A percentile compares a stretch with the other conserved stretches of the same genome.
These are phyloP conservation scores for Peromyscus attwateri DNA, from an alignment of 2,797 vertebrate genomes.

Conservation along the genomic window DNA sequence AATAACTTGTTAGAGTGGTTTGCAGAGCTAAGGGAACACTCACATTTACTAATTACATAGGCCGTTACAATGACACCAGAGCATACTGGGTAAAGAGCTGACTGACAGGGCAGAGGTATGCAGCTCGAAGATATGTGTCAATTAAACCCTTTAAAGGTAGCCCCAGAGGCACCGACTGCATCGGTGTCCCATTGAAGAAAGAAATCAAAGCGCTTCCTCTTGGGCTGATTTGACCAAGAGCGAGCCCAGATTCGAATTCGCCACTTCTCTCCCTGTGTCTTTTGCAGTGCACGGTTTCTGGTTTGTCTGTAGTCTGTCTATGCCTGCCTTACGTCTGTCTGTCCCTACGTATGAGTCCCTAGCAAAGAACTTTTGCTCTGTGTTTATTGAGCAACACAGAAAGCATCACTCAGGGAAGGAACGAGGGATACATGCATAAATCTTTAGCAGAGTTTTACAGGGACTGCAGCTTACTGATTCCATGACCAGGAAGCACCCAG, in stretches of 20 bases:
- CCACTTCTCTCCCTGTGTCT: neutral
- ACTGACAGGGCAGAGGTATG: too few species aligned
- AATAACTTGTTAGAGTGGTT: neutral
- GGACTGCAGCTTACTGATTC: neutral
- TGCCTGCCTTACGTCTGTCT: neutral
- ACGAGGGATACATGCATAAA: too few species aligned
- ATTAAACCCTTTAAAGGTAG: neutral
- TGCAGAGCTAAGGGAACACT: neutral
- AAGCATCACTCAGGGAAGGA: neutral
- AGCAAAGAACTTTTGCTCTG: neutral
- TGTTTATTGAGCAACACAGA: neutral
- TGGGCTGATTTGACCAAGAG: neutral
- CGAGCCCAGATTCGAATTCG: neutral
- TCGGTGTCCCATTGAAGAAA: neutral
- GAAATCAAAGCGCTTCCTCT: neutral
- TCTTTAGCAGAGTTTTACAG: neutral
- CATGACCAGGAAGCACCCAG: neutral
- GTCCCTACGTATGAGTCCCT: neutral
- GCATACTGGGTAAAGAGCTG: neutral
- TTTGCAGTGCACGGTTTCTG: neutral
- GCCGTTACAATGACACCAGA: too few species aligned
- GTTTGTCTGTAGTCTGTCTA: neutral
- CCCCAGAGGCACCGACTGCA: neutral
- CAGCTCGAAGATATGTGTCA: neutral
- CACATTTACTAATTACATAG: neutral